Percentiles rank a stretch among this genome's conserved stretches.
Evolutionary conservation across 1,140 invertebrate species (phyloP).

Genomic region (Hyles euphorbiae): DNA sequence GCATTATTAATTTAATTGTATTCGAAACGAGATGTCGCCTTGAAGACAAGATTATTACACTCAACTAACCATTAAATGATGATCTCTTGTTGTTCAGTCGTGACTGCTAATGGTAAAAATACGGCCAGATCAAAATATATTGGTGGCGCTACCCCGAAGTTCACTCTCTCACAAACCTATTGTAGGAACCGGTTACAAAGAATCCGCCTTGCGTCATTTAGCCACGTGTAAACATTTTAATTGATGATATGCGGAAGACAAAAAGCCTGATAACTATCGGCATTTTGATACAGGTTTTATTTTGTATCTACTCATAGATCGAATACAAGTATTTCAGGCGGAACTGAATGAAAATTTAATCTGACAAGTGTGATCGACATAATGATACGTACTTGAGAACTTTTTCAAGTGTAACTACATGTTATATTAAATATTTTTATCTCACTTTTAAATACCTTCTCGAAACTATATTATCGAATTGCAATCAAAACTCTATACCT

Average conservation of each 20-base stretch:
- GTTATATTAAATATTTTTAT: background rate
- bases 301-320: slow-evolving; percentile 22
- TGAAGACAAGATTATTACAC: slow-evolving; percentile 45
- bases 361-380: slow-evolving; percentile 1
- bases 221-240: slow-evolving; percentile 70
- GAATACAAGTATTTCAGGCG: slow-evolving; percentile 13
- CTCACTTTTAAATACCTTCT: background rate
- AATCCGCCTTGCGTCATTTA: slow-evolving; percentile 58
- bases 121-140: slow-evolving; percentile 37
- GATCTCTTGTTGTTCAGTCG: slow-evolving; percentile 19
- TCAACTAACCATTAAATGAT: slow-evolving; percentile 33
- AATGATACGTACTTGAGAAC: background rate
- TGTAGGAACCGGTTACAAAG: slow-evolving; percentile 56
- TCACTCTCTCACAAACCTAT: slow-evolving; percentile 51
- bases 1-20: slow-evolving; percentile 62
- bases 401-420: background rate
- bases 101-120: slow-evolving; percentile 8
- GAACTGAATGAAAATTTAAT: background rate
- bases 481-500: background rate
- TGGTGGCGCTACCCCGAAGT: slow-evolving; percentile 55
- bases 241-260: slow-evolving; percentile 71
- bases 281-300: slow-evolving; percentile 34
- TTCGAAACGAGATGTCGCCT: slow-evolving; percentile 59
- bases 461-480: background rate
- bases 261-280: slow-evolving; percentile 53